A percentile compares a stretch with the other conserved stretches of the same genome.
phyloP scores from a whole-genome alignment of 2,113 vertebrate species.

The Otocyon megalotis region DNA sequence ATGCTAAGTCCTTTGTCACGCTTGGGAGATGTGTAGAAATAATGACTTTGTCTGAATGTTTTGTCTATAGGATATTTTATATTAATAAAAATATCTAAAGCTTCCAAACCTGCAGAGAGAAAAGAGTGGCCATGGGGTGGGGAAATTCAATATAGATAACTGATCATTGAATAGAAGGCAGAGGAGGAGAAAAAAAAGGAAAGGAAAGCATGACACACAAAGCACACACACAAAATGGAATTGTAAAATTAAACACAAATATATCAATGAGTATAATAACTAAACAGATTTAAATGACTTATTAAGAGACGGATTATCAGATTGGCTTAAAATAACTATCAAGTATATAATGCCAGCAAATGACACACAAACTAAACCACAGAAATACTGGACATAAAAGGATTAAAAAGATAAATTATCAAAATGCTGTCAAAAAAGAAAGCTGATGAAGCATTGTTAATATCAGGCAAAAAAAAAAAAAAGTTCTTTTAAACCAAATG shows the following conservation, averaged over 20 bases:
- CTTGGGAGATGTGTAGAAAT: background rate
- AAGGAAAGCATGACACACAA: background rate
- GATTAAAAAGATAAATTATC: background rate
- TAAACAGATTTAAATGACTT: conserved; percentile 1
- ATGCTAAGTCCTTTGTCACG: background rate
- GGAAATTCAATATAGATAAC: conserved; percentile 24
- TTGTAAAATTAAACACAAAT: conserved; percentile 43
- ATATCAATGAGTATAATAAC: background rate
- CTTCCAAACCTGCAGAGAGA: conserved; percentile 17
- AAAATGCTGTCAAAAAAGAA: conserved; percentile 44
- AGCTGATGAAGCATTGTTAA: background rate
- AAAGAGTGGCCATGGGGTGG: background rate
- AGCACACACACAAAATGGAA: background rate
- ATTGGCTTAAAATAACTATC: conserved; percentile 29
- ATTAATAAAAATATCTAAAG: conserved; percentile 27
- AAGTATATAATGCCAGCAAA: background rate
- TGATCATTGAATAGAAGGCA: background rate
- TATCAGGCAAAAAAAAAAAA: conserved; percentile 17
- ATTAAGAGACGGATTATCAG: conserved; percentile 15
- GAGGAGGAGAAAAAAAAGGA: background rate
- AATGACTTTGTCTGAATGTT: background rate
- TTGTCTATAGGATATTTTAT: conserved; percentile 12
- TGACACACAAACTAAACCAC: background rate
- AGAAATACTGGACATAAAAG: background rate
- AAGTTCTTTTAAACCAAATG: conserved; percentile 23